phyloP scores from a whole-genome alignment of 2,888 invertebrate genomes.

The Pardosa pseudoannulata region DNA sequence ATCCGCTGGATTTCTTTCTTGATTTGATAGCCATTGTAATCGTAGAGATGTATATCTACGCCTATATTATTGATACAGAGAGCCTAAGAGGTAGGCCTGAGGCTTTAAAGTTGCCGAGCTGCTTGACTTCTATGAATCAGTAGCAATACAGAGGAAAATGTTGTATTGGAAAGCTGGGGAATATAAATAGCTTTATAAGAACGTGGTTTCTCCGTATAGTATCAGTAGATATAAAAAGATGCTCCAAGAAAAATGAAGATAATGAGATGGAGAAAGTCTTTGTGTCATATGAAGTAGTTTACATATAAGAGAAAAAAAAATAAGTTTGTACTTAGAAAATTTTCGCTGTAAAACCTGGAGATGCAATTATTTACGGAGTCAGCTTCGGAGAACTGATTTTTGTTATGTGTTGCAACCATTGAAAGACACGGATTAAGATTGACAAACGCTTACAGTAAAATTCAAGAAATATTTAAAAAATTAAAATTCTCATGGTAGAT shows the following conservation, averaged over 20 bases:
- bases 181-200: constrained; percentile 49
- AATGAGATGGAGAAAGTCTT: background rate
- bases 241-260: background rate
- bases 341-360: background rate
- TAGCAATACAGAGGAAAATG: constrained; percentile 22
- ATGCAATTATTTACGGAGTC: too few species aligned
- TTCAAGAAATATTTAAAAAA: too few species aligned
- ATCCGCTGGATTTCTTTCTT: constrained; percentile 63
- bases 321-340: background rate
- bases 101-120: constrained; percentile 46
- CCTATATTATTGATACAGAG: constrained; percentile 63
- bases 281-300: background rate
- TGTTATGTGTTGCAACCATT: too few species aligned
- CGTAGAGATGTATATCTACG: constrained; percentile 67
- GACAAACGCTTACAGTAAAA: too few species aligned
- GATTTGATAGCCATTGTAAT: constrained; percentile 71
- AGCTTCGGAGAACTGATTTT: too few species aligned
- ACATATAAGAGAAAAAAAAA: background rate
- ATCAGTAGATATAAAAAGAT: background rate
- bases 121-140: constrained; percentile 38
- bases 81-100: constrained; percentile 48
- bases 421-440: too few species aligned
- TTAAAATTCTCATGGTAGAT: too few species aligned
- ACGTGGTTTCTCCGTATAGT: background rate
- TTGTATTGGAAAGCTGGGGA: constrained; percentile 28